Base-by-base conservation (phyloP, 2,797 vertebrate genomes). In the Enteromius viviparus region DNA sequence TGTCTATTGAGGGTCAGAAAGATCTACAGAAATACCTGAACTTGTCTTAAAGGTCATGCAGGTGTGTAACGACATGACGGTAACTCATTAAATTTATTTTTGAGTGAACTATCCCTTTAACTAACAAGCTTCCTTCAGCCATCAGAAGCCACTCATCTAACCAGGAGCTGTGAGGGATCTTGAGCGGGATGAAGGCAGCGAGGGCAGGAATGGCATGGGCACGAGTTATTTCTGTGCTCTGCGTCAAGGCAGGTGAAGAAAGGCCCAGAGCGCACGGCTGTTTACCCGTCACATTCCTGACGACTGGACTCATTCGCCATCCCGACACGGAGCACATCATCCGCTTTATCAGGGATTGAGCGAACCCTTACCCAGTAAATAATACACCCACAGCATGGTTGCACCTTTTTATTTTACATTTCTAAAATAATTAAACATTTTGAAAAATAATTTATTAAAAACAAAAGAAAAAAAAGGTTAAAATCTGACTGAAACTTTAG, bases 211-310 rank as follows among this genome's bases (percentile, higher is more conserved):
- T 64, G 60, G 26, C 60, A 64, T 64, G 60, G 60, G 26, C 60
- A 64, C 6, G 0, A 17, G 77, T 83, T 87, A 84, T 86, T 85
- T 83, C 64, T 62, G 86, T 58, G 51, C 70, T 58, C 53, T 76
- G 65, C 78, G 68, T 87, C 85, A 87, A 71, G 51, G 29, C 37
- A 40, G 76, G 71, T 82, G 42, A 83, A 78, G 58, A 75, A 72
- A 76, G 74, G 72, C 23, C 58, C 66, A 51, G 49, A 49, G 53
- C 4, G 23, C 11, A 26, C 45, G 64, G 79, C 83, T 87, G 83
- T 84, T 87, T 82, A 87, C 79, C 40, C 45, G 40, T 26, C 80
- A 49, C 47, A 76, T 81, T 81, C 49, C 74, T 51, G 21, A 37
- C 15, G 40, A n/a, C 81, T 81, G 29, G 26, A 26, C 75, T 74